A percentile compares a stretch with the other conserved stretches of the same genome.
These are phyloP conservation scores for Salmo trutta DNA, from an alignment of 2,797 vertebrate species.

Conservation along the genomic window DNA sequence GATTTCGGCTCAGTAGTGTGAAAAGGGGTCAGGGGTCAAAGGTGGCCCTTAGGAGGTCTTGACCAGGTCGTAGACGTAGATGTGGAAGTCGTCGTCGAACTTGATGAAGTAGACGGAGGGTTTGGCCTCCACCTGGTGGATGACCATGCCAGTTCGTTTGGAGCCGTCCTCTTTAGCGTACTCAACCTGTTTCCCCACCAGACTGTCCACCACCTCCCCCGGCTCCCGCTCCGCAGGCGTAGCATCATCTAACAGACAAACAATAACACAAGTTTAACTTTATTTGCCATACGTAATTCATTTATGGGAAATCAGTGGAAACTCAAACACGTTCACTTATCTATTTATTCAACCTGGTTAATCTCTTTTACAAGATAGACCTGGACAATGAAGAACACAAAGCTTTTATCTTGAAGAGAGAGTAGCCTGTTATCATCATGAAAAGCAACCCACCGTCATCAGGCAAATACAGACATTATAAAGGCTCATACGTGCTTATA, in stretches of 20 bases:
- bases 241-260: slow-evolving; percentile 81
- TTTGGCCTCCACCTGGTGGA: slow-evolving; percentile 96
- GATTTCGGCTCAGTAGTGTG: not conserved
- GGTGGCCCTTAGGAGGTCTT: slow-evolving; percentile 86
- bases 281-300: not conserved
- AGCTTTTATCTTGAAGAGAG: too few species aligned
- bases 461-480: too few species aligned
- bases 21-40: not conserved
- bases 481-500: too few species aligned
- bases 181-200: slow-evolving; percentile 97
- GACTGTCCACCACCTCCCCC: slow-evolving; percentile 96
- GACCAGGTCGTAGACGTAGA: slow-evolving; percentile 96
- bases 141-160: slow-evolving; percentile 96
- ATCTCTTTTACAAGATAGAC: too few species aligned
- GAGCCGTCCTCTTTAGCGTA: slow-evolving; percentile 98
- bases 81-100: slow-evolving; percentile 97
- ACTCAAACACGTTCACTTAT: too few species aligned
- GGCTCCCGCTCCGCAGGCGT: slow-evolving; percentile 91
- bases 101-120: slow-evolving; percentile 98
- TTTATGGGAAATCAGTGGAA: too few species aligned
- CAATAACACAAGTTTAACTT: not conserved
- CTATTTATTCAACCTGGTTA: too few species aligned
- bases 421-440: too few species aligned
- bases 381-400: too few species aligned
- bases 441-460: too few species aligned